phyloP scores from a whole-genome alignment of 2,888 invertebrate genomes.

The Pyralis farinalis region DNA sequence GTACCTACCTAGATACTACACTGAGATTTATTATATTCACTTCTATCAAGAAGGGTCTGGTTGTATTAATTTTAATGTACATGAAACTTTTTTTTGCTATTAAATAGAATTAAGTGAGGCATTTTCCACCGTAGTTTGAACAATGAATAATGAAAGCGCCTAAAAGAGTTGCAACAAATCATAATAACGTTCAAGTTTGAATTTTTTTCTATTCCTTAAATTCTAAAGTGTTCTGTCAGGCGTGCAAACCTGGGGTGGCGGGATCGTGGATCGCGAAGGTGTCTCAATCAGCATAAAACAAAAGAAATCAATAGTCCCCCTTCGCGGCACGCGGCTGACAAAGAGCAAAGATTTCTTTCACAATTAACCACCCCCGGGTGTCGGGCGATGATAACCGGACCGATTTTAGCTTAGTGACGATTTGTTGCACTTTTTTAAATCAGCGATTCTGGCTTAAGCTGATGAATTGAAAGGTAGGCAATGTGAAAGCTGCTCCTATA shows the following conservation, averaged over 20 bases:
- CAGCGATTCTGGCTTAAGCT: constrained; percentile 6
- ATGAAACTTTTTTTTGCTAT: too few species aligned
- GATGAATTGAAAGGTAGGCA: constrained; percentile 2
- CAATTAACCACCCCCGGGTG: constrained; percentile 76
- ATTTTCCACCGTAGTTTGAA: too few species aligned
- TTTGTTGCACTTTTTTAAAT: constrained; percentile 21
- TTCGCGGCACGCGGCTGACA: constrained; percentile 61
- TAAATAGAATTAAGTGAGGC: too few species aligned
- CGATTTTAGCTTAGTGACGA: constrained; percentile 52
- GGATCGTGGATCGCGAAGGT: constrained; percentile 66
- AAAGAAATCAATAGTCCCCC: constrained; percentile 79
- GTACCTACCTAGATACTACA: too few species aligned
- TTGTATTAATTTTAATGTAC: too few species aligned
- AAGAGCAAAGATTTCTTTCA: constrained; percentile 81
- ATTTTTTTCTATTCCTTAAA: constrained; percentile 55
- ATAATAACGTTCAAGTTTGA: constrained; percentile 35
- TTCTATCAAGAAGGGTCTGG: too few species aligned
- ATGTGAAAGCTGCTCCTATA: not conserved
- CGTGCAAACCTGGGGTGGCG: constrained; percentile 53
- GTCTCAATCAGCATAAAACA: constrained; percentile 82
- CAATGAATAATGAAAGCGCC: too few species aligned
- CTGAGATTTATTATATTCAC: too few species aligned
- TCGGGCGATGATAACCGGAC: constrained; percentile 60
- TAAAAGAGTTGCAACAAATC: constrained; percentile 9
- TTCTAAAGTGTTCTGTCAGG: constrained; percentile 72